phyloP scores from a whole-genome alignment of 2,113 vertebrate species.

The Neomonachus schauinslandi region DNA sequence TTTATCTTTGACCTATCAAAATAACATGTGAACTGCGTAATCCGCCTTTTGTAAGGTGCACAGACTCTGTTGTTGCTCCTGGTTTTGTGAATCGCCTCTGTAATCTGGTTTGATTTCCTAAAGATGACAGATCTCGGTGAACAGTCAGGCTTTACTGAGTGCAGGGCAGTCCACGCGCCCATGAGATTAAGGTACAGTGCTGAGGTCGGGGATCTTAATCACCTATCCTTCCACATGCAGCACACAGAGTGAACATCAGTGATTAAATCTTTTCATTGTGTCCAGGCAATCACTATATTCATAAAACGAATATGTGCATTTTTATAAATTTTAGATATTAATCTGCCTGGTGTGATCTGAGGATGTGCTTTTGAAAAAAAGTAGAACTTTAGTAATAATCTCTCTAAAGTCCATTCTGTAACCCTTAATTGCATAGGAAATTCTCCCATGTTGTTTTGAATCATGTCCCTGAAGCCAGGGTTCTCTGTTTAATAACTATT shows the following conservation, averaged over 20 bases:
- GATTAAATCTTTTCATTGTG: slow-evolving; percentile 87
- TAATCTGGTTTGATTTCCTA: slow-evolving; percentile 95
- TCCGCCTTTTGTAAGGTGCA: slow-evolving; percentile 93
- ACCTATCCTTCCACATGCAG: slow-evolving; percentile 87
- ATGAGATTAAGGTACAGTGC: slow-evolving; percentile 88
- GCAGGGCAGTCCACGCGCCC: slow-evolving; percentile 83
- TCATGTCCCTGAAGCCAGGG: background rate
- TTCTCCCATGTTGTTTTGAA: slow-evolving; percentile 60
- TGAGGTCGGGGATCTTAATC: slow-evolving; percentile 90
- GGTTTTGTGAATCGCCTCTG: slow-evolving; percentile 93
- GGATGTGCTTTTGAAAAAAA: slow-evolving; percentile 41
- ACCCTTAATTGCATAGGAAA: slow-evolving; percentile 18
- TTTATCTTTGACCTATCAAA: slow-evolving; percentile 95
- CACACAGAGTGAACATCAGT: slow-evolving; percentile 87
- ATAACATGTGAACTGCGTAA: slow-evolving; percentile 95
- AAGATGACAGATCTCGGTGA: slow-evolving; percentile 92
- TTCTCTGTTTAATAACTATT: slow-evolving; percentile 52
- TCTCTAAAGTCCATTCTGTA: slow-evolving; percentile 37
- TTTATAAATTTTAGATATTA: slow-evolving; percentile 62
- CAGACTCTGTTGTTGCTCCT: slow-evolving; percentile 93
- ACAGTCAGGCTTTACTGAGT: slow-evolving; percentile 81
- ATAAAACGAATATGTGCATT: slow-evolving; percentile 61
- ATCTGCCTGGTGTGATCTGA: slow-evolving; percentile 44
- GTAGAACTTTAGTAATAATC: slow-evolving; percentile 55
- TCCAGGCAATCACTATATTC: slow-evolving; percentile 84